Evolutionary conservation across 2,797 vertebrate genomes (phyloP).

Genomic region (Balearica regulorum): DNA sequence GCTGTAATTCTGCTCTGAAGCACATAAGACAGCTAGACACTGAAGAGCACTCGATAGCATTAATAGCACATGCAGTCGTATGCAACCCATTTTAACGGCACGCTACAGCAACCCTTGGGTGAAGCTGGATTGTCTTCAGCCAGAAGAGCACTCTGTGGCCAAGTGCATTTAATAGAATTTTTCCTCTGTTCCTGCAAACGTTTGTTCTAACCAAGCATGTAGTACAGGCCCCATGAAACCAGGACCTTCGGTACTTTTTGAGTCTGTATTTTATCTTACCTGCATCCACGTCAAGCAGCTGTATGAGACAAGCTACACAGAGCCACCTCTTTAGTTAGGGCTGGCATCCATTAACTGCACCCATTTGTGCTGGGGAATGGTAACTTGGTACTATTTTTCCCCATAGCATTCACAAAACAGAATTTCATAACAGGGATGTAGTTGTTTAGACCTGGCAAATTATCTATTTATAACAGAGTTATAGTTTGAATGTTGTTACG

Average conservation of each 20-base stretch:
- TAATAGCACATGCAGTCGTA: fast-evolving
- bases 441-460: neutral
- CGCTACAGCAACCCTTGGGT: neutral
- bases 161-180: neutral
- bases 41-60: neutral
- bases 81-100: neutral
- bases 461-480: too few relatives aligned
- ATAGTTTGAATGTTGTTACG: neutral
- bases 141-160: neutral
- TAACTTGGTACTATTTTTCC: neutral
- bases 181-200: neutral
- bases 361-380: neutral
- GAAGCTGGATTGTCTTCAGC: neutral
- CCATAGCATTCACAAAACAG: neutral
- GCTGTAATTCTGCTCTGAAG: neutral
- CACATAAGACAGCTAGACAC: neutral
- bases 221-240: neutral
- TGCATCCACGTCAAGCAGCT: neutral
- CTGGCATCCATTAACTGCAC: neutral
- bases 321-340: neutral
- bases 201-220: neutral
- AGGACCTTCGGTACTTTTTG: neutral
- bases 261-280: neutral
- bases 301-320: neutral
- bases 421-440: neutral